phyloP scores from a whole-genome alignment of 1,140 invertebrate species.

The Meloidogyne hapla region DNA sequence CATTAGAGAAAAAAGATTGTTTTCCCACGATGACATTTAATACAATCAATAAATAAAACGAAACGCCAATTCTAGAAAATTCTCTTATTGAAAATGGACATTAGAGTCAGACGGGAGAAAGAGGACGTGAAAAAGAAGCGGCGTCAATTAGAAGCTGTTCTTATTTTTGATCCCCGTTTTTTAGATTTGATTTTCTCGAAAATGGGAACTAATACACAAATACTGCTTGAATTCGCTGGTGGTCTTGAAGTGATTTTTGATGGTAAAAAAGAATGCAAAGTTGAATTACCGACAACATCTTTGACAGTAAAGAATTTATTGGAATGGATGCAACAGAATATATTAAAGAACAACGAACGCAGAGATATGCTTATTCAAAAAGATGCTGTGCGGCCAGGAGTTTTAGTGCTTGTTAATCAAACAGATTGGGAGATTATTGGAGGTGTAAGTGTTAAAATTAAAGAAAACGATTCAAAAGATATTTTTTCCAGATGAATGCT shows the following conservation, averaged over 20 bases:
- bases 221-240: constrained; percentile 28
- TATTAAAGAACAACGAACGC: constrained; percentile 29
- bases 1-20: no score
- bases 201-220: not conserved
- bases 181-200: not conserved
- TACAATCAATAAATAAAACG: no score
- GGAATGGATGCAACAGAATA: constrained; percentile 19
- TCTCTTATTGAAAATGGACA: no score
- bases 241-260: constrained; percentile 23
- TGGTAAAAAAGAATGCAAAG: constrained; percentile 15
- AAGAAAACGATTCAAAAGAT: no score
- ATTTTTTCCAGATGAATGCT: constrained; percentile 26
- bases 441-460: constrained; percentile 44
- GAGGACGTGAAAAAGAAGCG: no score
- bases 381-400: constrained; percentile 66
- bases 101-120: no score
- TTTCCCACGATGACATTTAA: no score
- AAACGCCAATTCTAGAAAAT: no score
- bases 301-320: constrained; percentile 1
- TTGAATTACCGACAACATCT: not conserved
- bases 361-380: constrained; percentile 59
- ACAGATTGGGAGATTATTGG: constrained; percentile 67
- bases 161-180: no score
- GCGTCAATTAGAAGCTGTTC: no score
- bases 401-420: constrained; percentile 67